Percentiles rank a stretch among this genome's conserved stretches.
These are phyloP conservation scores for Chloebia gouldiae DNA, from an alignment of 2,113 vertebrate genomes.

Conservation along the genomic window DNA sequence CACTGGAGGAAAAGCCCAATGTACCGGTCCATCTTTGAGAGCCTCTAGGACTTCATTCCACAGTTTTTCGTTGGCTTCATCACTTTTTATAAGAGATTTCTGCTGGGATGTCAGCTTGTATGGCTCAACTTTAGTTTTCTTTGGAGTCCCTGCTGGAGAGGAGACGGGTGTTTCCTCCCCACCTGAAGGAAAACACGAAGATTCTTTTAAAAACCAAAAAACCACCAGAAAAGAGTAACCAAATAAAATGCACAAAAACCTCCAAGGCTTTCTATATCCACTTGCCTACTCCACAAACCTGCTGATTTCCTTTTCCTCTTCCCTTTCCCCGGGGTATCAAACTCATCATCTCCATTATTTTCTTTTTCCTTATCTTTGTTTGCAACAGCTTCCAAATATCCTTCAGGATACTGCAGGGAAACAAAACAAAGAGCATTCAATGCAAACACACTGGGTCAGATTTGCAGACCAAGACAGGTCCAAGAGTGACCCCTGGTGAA, in stretches of 20 bases:
- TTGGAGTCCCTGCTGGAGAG: constrained; percentile 63
- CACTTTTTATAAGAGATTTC: constrained; percentile 84
- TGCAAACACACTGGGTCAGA: background rate
- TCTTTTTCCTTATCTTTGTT: constrained; percentile 91
- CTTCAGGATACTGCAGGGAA: constrained; percentile 88
- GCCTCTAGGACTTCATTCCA: constrained; percentile 90
- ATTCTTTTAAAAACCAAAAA: background rate
- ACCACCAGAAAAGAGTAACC: background rate
- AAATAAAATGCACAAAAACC: background rate
- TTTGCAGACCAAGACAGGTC: background rate
- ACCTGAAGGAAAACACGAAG: background rate
- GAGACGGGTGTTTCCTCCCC: background rate
- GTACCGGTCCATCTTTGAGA: constrained; percentile 88
- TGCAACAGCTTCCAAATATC: constrained; percentile 87
- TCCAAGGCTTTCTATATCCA: background rate
- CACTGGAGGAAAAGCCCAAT: background rate
- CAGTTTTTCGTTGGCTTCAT: constrained; percentile 87
- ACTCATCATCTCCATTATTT: constrained; percentile 70
- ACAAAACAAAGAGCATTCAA: background rate
- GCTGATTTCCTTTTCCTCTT: constrained; percentile 90
- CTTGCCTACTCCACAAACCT: constrained; percentile 56
- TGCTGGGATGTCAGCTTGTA: constrained; percentile 88
- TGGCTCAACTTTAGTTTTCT: constrained; percentile 88
- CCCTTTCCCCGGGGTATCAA: constrained; percentile 73
- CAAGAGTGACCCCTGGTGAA: background rate